Base-by-base conservation (phyloP, 2,888 invertebrate genomes). In the Phengaris alcon region DNA sequence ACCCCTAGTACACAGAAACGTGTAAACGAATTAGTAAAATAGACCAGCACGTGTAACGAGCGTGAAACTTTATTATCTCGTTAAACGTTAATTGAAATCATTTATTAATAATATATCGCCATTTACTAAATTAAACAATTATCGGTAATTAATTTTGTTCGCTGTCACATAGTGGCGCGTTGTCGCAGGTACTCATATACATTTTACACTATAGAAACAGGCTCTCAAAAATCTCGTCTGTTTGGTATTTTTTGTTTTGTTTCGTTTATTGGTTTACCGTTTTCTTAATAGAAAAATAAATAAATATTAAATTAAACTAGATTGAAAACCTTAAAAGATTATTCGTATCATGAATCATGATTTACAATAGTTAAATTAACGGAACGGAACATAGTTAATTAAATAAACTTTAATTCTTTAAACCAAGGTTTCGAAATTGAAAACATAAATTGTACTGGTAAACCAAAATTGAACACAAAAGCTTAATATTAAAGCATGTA, bases 41-140 rank as follows among this genome's bases (percentile, higher is more conserved):
- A 59, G 59, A 59, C 22, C 35, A 35, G 22, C 5, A 22, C 15
- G 59, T 59, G 22, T 5, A 59, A 59, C 59, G 59, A 59, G 59
- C 22, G 59, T 59, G 9, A 59, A 59, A 22, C 22, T 22, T 59
- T 59, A 59, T 59, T 59, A 59, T 59, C 59, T 13, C 13, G 64
- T 64, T 64, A 64, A 44, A 64, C 35, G 35, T 12, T 64, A 64
- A 64, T 64, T 64, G 64, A 64, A 64, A 64, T 64, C 35, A 64
- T 64, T 64, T 64, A 64, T 44, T 35, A 64, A 64, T 44, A 64
- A 22, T 59, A 59, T 59, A 55, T n/a, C 12, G 15, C 6, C 35
- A 64, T 35, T 64, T 35, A 64, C 35, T 64, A 64, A 44, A 35
- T 64, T 64, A 64, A 64, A 35, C 64, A 64, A 64, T 64, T 64